A percentile compares a stretch with the other conserved stretches of the same genome.
Evolutionary conservation across 2,888 invertebrate genomes (phyloP).

Genomic region (Alloscopus bannaensis): DNA sequence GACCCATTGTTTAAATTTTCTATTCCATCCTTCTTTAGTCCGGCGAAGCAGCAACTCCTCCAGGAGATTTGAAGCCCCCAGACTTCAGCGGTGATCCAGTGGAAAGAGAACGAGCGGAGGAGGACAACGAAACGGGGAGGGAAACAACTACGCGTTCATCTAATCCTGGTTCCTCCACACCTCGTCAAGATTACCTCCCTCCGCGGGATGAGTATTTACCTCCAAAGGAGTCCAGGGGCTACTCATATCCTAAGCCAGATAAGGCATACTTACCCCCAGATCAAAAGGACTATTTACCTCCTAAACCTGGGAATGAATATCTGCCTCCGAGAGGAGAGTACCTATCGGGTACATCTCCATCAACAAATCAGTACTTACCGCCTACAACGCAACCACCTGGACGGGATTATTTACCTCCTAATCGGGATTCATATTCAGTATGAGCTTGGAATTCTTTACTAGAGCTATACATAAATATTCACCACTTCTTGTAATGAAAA

Average conservation of each 20-base stretch:
- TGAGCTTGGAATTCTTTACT: no score
- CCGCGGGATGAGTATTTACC: conserved; percentile 49
- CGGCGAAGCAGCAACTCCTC: conserved; percentile 52
- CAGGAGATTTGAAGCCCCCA: conserved; percentile 8
- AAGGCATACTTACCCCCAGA: conserved; percentile 42
- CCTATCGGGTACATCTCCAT: conserved; percentile 53
- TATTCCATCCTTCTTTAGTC: conserved; percentile 1
- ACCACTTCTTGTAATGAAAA: conserved; percentile 4
- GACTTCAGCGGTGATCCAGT: conserved; percentile 55
- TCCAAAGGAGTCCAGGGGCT: conserved; percentile 49
- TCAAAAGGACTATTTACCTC: conserved; percentile 34
- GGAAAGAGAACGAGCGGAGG: conserved; percentile 1
- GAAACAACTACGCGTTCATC: conserved; percentile 24
- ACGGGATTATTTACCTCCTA: conserved; percentile 36
- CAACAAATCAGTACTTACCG: conserved; percentile 58
- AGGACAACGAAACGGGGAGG: conserved; percentile 17
- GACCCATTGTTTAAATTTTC: not conserved
- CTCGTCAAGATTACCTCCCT: conserved; percentile 33
- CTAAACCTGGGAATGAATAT: conserved; percentile 28
- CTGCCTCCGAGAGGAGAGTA: conserved; percentile 50
- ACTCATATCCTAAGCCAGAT: conserved; percentile 35
- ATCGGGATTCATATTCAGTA: not conserved
- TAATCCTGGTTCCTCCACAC: conserved; percentile 1
- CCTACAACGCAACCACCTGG: conserved; percentile 30
- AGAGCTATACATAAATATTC: not conserved